Base-by-base conservation (phyloP, 1,140 invertebrate genomes). In the Camponotus floridanus region DNA sequence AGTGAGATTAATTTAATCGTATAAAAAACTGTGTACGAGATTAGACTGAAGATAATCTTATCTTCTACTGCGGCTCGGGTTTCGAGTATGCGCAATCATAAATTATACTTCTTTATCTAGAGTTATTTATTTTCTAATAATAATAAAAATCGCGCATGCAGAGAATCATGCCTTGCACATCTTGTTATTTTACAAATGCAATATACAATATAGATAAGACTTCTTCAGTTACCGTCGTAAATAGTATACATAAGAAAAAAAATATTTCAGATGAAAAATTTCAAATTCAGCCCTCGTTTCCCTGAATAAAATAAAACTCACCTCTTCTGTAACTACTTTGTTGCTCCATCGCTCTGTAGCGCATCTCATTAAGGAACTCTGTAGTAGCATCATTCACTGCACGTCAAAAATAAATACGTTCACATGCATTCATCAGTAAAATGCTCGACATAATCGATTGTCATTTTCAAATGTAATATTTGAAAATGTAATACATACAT, bases 281-380 rank as follows among this genome's bases (percentile, higher is more conserved):
- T n/a, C n/a, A n/a, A n/a, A n/a, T 65, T 13, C 55, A 26, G 42
- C 11, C 0, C 48, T 13, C 2, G 8, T 80, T 79, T 80, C 13
- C 6, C 8, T 6, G 0, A 26, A 26, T 26, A 39, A 8, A 70
- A 39, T 57, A n/a, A 57, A 80, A 80, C 79, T 83, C 68, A 83
- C 79, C 79, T 81, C 36, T 18, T 73, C 73, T 91, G 88, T 79
- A 64, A 86, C 90, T 87, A 36, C 91, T 93, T 80, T 90, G 87
- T 87, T 39, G 92, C 91, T 55, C 88, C 78, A 86, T 87, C 65
- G 92, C 92, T 42, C 85, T 89, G 76, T 92, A 93, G 42, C 94
- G 87, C 93, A 94, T 94, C 90, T 94, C 94, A 89, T 95, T 94
- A 89, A 95, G 91, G 90, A 93, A 95, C 81, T 94, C 88, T 87